Conservation (phyloP, 35 echinoderm and acorn worm genomes). For the Chiridota heheva region DNA sequence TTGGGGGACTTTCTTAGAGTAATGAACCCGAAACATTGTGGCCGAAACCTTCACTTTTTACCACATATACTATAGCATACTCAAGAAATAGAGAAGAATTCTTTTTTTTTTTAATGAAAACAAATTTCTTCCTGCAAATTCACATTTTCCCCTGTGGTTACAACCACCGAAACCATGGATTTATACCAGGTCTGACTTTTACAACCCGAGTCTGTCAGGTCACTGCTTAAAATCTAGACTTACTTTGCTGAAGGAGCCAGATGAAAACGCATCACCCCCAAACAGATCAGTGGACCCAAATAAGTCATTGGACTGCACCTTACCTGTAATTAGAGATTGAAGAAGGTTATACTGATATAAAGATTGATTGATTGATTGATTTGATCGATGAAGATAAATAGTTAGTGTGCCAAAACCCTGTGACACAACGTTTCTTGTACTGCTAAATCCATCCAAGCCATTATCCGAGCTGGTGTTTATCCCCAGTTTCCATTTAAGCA, state of each 20-base stretch:
- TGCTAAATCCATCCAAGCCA: not conserved
- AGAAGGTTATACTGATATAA: not conserved
- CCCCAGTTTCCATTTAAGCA: not conserved
- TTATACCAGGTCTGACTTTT: too few species aligned
- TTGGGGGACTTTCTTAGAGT: too few species aligned
- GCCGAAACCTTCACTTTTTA: too few species aligned
- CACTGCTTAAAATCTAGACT: not conserved
- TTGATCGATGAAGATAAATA: not conserved
- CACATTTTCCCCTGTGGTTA: too few species aligned
- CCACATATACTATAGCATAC: too few species aligned
- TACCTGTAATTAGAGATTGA: constrained; percentile 5
- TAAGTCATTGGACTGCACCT: constrained; percentile 3
- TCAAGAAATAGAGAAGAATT: too few species aligned
- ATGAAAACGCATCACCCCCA: constrained; percentile 64
- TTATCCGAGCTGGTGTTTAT: not conserved
- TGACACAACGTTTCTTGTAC: not conserved
- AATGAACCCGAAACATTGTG: too few species aligned
- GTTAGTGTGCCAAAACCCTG: not conserved
- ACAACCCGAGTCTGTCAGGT: too few species aligned
- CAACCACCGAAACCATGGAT: too few species aligned
- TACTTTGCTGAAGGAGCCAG: constrained; percentile 59
- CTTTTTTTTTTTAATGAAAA: too few species aligned
- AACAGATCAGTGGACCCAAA: constrained; percentile 66
- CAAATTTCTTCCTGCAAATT: too few species aligned
- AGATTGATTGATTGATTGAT: not conserved